These are phyloP conservation scores for Palaemon carinicauda DNA, from an alignment of 1,140 invertebrate species.

Conservation along the genomic window DNA sequence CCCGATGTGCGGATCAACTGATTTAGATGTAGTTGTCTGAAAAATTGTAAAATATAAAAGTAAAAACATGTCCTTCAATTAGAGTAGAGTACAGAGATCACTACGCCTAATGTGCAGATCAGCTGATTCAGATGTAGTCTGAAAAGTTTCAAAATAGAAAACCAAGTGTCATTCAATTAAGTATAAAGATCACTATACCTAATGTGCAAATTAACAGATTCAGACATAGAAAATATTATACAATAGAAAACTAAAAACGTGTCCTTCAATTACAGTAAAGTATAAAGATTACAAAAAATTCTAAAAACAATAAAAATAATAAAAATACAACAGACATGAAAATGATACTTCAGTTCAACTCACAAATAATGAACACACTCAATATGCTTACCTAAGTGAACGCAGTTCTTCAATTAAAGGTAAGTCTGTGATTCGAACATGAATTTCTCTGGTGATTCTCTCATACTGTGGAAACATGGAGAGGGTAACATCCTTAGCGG, in stretches of 20 bases:
- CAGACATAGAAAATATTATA: slow-evolving; percentile 33
- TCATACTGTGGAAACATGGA: slow-evolving; percentile 97
- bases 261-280: too few species aligned
- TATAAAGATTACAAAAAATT: neutral
- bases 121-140: too few species aligned
- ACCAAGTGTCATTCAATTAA: too few species aligned
- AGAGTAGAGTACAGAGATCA: too few species aligned
- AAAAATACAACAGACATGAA: neutral
- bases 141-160: too few species aligned
- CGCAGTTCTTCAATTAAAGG: slow-evolving; percentile 96
- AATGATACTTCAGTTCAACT: too few species aligned
- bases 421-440: slow-evolving; percentile 93
- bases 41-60: slow-evolving; percentile 60
- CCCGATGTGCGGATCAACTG: slow-evolving; percentile 83
- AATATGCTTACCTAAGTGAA: slow-evolving; percentile 77
- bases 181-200: too few species aligned
- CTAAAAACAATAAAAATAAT: neutral
- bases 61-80: slow-evolving; percentile 16
- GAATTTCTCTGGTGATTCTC: slow-evolving; percentile 89
- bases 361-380: neutral
- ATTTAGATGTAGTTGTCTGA: slow-evolving; percentile 94
- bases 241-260: neutral
- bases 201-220: too few species aligned
- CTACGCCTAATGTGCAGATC: too few species aligned
- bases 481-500: slow-evolving; percentile 83